Percentiles rank a stretch among this genome's conserved stretches.
Evolutionary conservation across 2,888 invertebrate species (phyloP).

Genomic region (Hypselothyrea guttata): DNA sequence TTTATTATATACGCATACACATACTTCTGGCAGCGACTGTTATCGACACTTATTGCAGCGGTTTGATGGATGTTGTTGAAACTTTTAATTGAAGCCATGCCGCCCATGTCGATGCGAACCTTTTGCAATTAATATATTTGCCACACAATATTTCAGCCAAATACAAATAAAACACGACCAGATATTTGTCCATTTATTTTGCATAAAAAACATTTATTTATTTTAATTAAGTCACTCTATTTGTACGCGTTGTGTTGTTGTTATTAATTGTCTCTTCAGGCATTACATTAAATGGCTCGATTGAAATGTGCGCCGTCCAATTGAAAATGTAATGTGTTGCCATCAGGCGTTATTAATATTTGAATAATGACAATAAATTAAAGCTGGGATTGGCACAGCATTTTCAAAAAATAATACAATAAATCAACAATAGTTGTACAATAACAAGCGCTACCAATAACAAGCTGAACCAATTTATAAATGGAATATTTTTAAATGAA

Average conservation of each 20-base stretch:
- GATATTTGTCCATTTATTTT: constrained; percentile 19
- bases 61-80: constrained; percentile 61
- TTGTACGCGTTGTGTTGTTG: constrained; percentile 23
- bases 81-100: constrained; percentile 72
- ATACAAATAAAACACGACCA: constrained; percentile 12
- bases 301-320: constrained; percentile 34
- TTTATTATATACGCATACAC: constrained; percentile 55
- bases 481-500: too few species aligned
- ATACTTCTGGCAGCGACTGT: constrained; percentile 57
- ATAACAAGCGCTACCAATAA: too few species aligned
- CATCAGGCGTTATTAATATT: neutral
- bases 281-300: constrained; percentile 33
- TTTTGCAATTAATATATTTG: constrained; percentile 62
- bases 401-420: neutral
- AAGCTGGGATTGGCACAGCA: neutral
- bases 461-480: too few species aligned
- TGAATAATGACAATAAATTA: constrained; percentile 10
- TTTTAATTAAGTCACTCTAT: constrained; percentile 63
- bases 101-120: constrained; percentile 9
- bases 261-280: constrained; percentile 43
- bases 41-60: constrained; percentile 66
- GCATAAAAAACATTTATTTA: constrained; percentile 49
- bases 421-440: too few species aligned
- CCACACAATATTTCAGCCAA: constrained; percentile 36
- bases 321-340: constrained; percentile 18